A percentile compares a stretch with the other conserved stretches of the same genome.
Conservation (phyloP, 2,888 invertebrate genomes). For the Syrista parreyssii region DNA sequence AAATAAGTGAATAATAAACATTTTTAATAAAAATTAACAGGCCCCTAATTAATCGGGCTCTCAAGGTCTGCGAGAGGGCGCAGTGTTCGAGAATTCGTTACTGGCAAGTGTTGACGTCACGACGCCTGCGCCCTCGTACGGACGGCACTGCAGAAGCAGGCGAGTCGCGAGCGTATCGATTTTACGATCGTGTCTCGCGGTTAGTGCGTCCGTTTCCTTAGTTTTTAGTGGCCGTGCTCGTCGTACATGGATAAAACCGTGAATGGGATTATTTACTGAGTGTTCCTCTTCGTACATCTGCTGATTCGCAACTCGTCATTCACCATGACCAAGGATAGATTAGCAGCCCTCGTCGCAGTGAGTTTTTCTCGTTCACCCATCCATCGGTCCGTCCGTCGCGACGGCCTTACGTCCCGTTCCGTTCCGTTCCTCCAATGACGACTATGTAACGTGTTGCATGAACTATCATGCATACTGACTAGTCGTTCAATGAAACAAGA, state of each 20-base stretch:
- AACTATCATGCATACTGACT: not conserved
- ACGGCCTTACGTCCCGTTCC: not conserved
- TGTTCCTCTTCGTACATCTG: conserved; percentile 54
- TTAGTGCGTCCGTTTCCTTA: conserved; percentile 66
- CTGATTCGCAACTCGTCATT: conserved; percentile 47
- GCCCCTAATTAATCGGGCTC: not conserved
- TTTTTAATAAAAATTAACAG: not conserved
- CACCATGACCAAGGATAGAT: conserved; percentile 94
- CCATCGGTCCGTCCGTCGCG: conserved; percentile 1
- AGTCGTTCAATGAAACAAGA: not conserved
- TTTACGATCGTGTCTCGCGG: conserved; percentile 74
- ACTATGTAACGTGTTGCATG: conserved; percentile 22
- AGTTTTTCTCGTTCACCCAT: conserved; percentile 61
- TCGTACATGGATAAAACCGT: conserved; percentile 80
- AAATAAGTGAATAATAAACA: not conserved
- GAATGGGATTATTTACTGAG: conserved; percentile 75
- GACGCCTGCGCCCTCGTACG: conserved; percentile 68
- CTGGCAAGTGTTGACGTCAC: conserved; percentile 57
- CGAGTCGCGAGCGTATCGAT: conserved; percentile 80
- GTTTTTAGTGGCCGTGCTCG: conserved; percentile 75
- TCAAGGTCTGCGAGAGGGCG: not conserved
- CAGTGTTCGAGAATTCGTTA: conserved; percentile 5
- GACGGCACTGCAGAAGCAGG: conserved; percentile 75
- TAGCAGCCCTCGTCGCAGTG: conserved; percentile 95
- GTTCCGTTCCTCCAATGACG: conserved; percentile 1